Base-by-base conservation (phyloP, 2,113 vertebrate genomes). In the Poecilia latipinna region DNA sequence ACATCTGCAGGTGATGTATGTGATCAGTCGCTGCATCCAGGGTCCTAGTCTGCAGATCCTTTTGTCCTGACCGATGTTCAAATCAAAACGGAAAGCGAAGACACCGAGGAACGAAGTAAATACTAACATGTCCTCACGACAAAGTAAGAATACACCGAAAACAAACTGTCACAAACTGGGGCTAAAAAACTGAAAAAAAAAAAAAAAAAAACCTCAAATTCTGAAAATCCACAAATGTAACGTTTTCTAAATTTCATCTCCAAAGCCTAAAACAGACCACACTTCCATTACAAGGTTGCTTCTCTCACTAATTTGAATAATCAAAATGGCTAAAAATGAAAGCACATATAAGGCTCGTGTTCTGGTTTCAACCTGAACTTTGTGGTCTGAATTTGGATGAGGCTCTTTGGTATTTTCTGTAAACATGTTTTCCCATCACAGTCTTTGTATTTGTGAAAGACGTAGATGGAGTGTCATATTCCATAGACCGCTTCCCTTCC, bases 401-500 rank as follows among this genome's bases (percentile, higher is more conserved):
- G 42, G 42, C 13, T 13, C 19, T 54, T 54, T 4, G 51, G 22
- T 7, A 54, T 24, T 22, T 24, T 54, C 24, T 24, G 22, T 24
- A n/a, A 54, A 54, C 51, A 54, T n/a, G 19, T 22, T 54, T 54
- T 54, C 24, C 78, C 74, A n/a, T 48, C 7, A 31, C 19, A 78
- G 61, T 37, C 1, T 62, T 62, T n/a, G 61, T 60, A 64, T 42
- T 75, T 74, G 64, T 22, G 33, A 44, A 70, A 78, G 54, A 77
- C 33, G 37, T 74, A 28, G 65, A 65, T 79, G 67, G 32, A 75
- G 24, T 44, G n/a, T 39, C 48, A 75, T 69, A 35, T 78, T 61
- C 51, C 51, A 48, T 73, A 48, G 61, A 32, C 68, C n/a, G n/a
- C n/a, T n/a, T n/a, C n/a, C n/a, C 60, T 12, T 6, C n/a, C 39